These are phyloP conservation scores for Xenopus petersii DNA, from an alignment of 2,797 vertebrate species.

Conservation along the genomic window DNA sequence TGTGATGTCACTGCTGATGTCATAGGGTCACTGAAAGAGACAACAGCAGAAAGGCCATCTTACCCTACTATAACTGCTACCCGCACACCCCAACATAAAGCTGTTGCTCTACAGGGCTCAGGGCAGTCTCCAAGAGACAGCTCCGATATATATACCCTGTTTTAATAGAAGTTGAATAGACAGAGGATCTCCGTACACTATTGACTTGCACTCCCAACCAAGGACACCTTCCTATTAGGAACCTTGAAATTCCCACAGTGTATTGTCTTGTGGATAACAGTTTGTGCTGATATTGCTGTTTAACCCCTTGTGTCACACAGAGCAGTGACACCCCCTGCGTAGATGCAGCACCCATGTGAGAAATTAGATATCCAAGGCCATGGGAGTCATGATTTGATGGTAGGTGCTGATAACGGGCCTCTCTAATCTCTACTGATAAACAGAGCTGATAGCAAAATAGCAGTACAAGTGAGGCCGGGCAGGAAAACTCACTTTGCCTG, in stretches of 20 bases:
- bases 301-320: neutral
- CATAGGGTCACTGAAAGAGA: no score
- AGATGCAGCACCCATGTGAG: neutral
- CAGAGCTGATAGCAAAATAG: conserved; percentile 3
- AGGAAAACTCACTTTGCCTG: neutral
- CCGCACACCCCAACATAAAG: no score
- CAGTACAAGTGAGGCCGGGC: neutral
- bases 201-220: neutral
- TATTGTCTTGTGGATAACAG: neutral
- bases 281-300: neutral
- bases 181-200: neutral
- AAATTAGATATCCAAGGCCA: neutral
- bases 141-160: no score
- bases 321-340: neutral
- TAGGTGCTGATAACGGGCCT: conserved; percentile 1
- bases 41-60: no score
- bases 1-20: no score
- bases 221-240: neutral
- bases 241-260: conserved; percentile 11
- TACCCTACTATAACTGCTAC: no score
- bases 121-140: no score
- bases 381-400: neutral
- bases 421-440: conserved; percentile 19
- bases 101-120: no score
- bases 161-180: no score